Conservation (phyloP, 2,113 vertebrate genomes). For the Bettongia penicillata region DNA sequence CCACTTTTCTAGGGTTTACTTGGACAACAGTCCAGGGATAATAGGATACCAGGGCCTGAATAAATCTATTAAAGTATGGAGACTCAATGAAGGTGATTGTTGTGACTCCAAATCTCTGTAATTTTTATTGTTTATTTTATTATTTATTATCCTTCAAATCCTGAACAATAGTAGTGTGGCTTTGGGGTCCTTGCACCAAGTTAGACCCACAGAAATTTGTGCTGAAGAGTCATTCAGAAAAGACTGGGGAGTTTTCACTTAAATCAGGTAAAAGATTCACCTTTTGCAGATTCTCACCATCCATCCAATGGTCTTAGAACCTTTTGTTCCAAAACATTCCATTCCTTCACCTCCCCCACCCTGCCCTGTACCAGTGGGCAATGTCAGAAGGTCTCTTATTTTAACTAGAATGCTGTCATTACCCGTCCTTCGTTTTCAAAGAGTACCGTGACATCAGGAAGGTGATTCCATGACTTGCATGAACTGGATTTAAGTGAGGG, state of each 20-base stretch:
- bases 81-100: slow-evolving; percentile 2
- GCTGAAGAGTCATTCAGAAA: background rate
- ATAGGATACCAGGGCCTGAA: background rate
- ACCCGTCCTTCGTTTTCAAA: no score
- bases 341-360: background rate
- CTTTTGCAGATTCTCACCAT: background rate
- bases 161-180: background rate
- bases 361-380: background rate
- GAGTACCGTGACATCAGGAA: no score
- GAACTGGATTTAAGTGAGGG: no score
- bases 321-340: slow-evolving; percentile 45
- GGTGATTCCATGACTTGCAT: no score
- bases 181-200: background rate
- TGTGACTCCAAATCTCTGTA: slow-evolving; percentile 25
- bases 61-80: background rate
- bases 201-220: background rate
- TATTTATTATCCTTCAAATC: background rate
- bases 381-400: background rate
- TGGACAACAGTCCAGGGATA: background rate
- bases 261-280: slow-evolving; percentile 20
- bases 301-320: slow-evolving; percentile 35
- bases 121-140: slow-evolving; percentile 43
- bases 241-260: slow-evolving; percentile 36
- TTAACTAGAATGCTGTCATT: background rate
- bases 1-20: background rate